Percentiles rank a stretch among this genome's conserved stretches.
Evolutionary conservation across 2,797 vertebrate genomes (phyloP).

Genomic region (Enteromius unitaeniatus): DNA sequence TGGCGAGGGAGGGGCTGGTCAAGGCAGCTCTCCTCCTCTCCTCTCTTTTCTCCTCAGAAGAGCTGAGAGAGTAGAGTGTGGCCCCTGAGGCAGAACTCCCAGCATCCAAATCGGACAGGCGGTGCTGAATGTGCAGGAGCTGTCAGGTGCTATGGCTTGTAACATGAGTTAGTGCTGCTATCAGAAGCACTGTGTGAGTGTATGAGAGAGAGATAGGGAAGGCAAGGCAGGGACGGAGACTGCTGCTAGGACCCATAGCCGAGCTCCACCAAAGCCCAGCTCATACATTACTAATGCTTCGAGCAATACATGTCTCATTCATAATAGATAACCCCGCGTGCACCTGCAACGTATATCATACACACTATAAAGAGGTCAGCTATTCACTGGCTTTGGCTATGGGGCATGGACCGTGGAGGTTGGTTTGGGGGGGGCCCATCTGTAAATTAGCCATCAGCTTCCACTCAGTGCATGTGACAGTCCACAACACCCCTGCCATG

Average conservation of each 20-base stretch:
- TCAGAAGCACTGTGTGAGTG: slow-evolving; percentile 59
- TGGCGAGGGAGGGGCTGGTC: slow-evolving; percentile 42
- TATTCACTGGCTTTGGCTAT: slow-evolving; percentile 46
- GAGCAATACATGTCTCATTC: slow-evolving; percentile 76
- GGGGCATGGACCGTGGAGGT: slow-evolving; percentile 31
- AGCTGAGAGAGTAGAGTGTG: slow-evolving; percentile 71
- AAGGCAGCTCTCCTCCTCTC: slow-evolving; percentile 41
- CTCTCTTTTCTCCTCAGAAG: slow-evolving; percentile 49
- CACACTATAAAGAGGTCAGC: slow-evolving; percentile 71
- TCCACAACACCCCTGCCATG: slow-evolving; percentile 15
- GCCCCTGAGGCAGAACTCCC: slow-evolving; percentile 71
- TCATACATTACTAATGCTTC: slow-evolving; percentile 76
- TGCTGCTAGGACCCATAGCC: slow-evolving; percentile 63
- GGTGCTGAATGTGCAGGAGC: slow-evolving; percentile 76
- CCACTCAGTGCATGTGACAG: slow-evolving; percentile 33
- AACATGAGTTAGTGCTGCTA: slow-evolving; percentile 74
- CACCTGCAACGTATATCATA: slow-evolving; percentile 75
- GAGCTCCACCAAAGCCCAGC: slow-evolving; percentile 66
- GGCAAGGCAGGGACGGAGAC: slow-evolving; percentile 55
- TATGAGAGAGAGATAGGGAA: slow-evolving; percentile 48
- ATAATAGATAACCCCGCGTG: slow-evolving; percentile 76
- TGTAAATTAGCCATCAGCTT: slow-evolving; percentile 60
- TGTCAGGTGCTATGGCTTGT: slow-evolving; percentile 71
- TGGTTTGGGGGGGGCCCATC: slow-evolving; percentile 28
- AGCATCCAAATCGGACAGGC: slow-evolving; percentile 72